A percentile compares a stretch with the other conserved stretches of the same genome.
Conservation (phyloP, 2,888 invertebrate genomes). For the Octonoba sinensis region DNA sequence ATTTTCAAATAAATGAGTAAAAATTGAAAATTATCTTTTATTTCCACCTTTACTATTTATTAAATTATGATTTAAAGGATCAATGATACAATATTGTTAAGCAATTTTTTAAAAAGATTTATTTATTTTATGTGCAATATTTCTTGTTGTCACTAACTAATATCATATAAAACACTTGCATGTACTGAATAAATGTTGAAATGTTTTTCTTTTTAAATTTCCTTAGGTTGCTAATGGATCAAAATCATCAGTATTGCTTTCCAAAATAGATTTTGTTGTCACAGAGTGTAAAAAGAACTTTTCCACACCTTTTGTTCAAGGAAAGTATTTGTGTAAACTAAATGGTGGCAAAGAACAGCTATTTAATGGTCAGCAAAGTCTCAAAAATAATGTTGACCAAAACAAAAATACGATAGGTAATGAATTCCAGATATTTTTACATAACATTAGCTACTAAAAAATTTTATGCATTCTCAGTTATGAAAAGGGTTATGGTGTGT, state of each 20-base stretch:
- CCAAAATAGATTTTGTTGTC: conserved; percentile 33
- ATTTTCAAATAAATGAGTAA: no score
- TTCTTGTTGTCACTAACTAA: no score
- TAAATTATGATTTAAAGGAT: no score
- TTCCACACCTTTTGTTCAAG: neutral
- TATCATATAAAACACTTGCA: no score
- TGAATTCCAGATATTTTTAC: neutral
- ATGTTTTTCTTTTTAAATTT: neutral
- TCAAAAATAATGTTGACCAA: conserved; percentile 38
- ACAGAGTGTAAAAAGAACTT: conserved; percentile 18
- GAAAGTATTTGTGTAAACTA: conserved; percentile 20
- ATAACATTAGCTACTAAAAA: neutral
- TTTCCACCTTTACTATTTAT: no score
- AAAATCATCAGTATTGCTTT: conserved; percentile 19
- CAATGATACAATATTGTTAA: no score
- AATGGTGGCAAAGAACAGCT: conserved; percentile 5
- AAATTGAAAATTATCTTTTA: no score
- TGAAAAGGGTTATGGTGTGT: no score
- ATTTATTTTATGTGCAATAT: no score
- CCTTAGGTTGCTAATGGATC: conserved; percentile 42
- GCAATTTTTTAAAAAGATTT: no score
- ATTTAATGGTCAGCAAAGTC: conserved; percentile 43
- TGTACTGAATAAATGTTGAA: neutral
- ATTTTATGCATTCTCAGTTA: neutral
- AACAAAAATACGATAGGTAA: conserved; percentile 57